Evolutionary conservation across 2,888 invertebrate genomes (phyloP), one percentile per base, ranked within the genome.

Genomic region (Hirtodrosophila trivittata): DNA sequence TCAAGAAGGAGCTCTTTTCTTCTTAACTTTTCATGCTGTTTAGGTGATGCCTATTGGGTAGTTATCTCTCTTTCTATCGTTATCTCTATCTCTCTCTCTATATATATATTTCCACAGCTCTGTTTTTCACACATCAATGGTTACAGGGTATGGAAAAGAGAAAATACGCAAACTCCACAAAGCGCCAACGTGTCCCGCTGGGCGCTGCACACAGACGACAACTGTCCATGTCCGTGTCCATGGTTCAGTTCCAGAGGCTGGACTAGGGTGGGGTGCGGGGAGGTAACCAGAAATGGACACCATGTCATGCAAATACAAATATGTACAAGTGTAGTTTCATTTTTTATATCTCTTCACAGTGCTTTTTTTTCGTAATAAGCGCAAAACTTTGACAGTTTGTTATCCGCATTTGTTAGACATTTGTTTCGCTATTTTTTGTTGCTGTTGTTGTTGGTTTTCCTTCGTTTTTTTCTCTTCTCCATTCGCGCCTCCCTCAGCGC

Each of bases 351-450:
- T 49, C 8, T 28, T 41, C 32, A 30, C 33, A 33, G 33, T 21
- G 21, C 39, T 47, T 39, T 16, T 4, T 21, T 30, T 43, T 21
- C 18, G 86, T 86, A 86, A 83, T 80, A 80, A 78, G 75, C 78
- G 75, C 74, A 72, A 69, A 87, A 77, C 80, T 88, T 88, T 87
- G 89, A 87, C 89, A 87, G 86, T 83, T 88, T 87, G 88, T 86
- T 88, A 87, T 88, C 87, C 87, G 70, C 67, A 84, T 80, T 86
- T 86, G 78, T 57, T 75, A 66, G 60, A 65, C 57, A 65, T 60
- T 71, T 62, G 46, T 66, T 66, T 49, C 16, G 41, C 32, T 54
- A 14, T 52, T 47, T 66, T 62, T 55, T 14, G 12, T 35, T 32
- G 7, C 28, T 28, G n/a, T n/a, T n/a, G n/a, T n/a, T 28, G n/a